These are phyloP conservation scores for Sitophilus oryzae DNA, from an alignment of 1,140 invertebrate species.

Conservation along the genomic window DNA sequence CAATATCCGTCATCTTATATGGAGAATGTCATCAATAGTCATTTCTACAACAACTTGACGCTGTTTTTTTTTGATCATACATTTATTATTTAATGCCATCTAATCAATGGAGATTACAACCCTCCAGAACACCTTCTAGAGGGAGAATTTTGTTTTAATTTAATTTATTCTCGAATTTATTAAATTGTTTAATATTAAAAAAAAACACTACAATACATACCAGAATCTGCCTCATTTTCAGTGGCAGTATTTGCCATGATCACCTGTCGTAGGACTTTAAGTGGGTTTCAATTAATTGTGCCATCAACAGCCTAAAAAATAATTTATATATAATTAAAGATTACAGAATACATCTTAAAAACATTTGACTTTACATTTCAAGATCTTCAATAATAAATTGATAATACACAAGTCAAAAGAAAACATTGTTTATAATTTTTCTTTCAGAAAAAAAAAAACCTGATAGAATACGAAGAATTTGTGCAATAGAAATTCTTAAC, in stretches of 20 bases:
- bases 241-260: constrained; percentile 43
- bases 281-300: constrained; percentile 16
- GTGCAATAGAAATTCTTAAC: constrained; percentile 15
- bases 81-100: too few species aligned
- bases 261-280: constrained; percentile 26
- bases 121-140: too few species aligned
- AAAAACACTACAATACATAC: constrained; percentile 31
- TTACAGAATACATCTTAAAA: not conserved
- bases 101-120: too few species aligned
- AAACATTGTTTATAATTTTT: not conserved
- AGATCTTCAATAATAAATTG: not conserved
- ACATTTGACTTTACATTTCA: not conserved
- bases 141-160: too few species aligned
- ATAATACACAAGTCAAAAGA: too few species aligned
- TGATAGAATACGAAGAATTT: not conserved
- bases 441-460: not conserved
- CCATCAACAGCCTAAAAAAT: constrained; percentile 33
- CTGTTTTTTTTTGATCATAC: too few species aligned
- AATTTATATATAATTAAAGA: not conserved
- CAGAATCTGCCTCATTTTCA: constrained; percentile 45
- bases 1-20: too few species aligned
- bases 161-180: too few species aligned
- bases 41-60: too few species aligned
- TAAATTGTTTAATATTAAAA: too few species aligned
- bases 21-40: too few species aligned